These are phyloP conservation scores for cat (Felis catus) DNA, from an alignment of 2,113 vertebrate genomes.

Conservation along the genomic window DNA sequence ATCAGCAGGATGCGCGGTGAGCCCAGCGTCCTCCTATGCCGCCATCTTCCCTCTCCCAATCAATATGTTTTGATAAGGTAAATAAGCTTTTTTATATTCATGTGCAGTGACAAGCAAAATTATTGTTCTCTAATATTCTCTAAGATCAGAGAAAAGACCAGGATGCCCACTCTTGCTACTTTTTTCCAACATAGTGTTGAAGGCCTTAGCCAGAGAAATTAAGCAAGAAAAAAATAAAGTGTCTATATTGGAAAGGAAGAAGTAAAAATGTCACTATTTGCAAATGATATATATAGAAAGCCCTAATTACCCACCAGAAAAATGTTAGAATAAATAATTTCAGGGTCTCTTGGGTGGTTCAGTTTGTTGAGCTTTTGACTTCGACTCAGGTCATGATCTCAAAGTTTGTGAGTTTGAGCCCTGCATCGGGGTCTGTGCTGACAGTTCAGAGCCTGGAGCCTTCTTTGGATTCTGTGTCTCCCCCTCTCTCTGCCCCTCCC, in stretches of 20 bases:
- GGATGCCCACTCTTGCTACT: not conserved
- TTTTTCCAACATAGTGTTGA: not conserved
- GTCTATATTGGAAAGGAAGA: not conserved
- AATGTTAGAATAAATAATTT: not conserved
- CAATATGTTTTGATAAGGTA: conserved; percentile 97
- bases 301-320: not conserved
- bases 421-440: too few species aligned
- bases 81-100: conserved; percentile 96
- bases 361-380: too few species aligned
- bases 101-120: conserved; percentile 98
- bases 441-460: too few species aligned
- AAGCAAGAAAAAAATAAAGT: not conserved
- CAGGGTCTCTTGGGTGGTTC: not conserved
- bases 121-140: conserved; percentile 90
- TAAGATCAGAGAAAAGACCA: not conserved
- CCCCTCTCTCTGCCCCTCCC: too few species aligned
- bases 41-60: too few species aligned
- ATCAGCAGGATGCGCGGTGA: too few species aligned
- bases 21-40: too few species aligned
- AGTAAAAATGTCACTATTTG: not conserved
- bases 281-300: not conserved
- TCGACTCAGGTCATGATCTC: too few species aligned
- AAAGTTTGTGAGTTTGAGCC: too few species aligned
- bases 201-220: not conserved
- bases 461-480: too few species aligned